phyloP scores from a whole-genome alignment of 1,140 invertebrate genomes.

The Nymphalis io region DNA sequence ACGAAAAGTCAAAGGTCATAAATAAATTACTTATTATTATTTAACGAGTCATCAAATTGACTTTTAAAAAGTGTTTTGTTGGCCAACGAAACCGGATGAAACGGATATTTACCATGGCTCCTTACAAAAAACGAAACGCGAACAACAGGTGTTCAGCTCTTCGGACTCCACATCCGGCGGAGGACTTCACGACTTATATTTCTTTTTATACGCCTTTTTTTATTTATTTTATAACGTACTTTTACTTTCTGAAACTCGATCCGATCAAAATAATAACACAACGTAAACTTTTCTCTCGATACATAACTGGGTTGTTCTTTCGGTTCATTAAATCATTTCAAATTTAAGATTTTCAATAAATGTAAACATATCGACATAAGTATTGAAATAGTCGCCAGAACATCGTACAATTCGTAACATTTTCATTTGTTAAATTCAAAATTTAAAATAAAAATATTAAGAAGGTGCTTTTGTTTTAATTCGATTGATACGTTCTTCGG shows the following conservation, averaged over 20 bases:
- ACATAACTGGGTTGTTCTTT: not conserved
- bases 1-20: not conserved
- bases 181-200: constrained; percentile 30
- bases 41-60: constrained; percentile 16
- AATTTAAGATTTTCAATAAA: too few relatives aligned
- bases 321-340: not conserved
- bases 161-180: constrained; percentile 36
- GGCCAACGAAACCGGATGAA: constrained; percentile 37
- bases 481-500: too few relatives aligned
- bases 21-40: constrained; percentile 1
- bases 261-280: constrained; percentile 9
- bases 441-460: too few relatives aligned
- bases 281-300: not conserved
- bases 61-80: constrained; percentile 13
- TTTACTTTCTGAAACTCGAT: constrained; percentile 14
- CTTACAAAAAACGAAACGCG: constrained; percentile 43
- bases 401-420: too few relatives aligned
- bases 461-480: too few relatives aligned
- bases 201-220: constrained; percentile 28
- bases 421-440: too few relatives aligned
- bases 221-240: constrained; percentile 12
- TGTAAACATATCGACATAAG: too few relatives aligned
- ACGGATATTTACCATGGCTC: constrained; percentile 38
- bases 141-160: constrained; percentile 46
- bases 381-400: too few relatives aligned